These are phyloP conservation scores for Albula glossodonta DNA, from an alignment of 2,113 vertebrate genomes.

Conservation along the genomic window DNA sequence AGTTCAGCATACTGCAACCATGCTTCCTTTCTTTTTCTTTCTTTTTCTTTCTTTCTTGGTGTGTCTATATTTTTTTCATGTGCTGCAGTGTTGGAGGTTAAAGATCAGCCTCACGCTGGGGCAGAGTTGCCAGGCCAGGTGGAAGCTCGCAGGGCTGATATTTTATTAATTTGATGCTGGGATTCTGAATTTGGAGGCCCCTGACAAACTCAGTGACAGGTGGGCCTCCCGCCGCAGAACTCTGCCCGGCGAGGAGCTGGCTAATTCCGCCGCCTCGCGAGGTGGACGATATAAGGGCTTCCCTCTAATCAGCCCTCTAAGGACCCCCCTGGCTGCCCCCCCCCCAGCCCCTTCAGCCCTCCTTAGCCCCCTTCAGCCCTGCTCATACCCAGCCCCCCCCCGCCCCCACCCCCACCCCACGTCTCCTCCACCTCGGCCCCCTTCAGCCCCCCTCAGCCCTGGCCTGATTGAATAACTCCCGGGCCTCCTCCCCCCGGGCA, in stretches of 20 bases:
- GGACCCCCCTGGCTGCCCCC: conserved; percentile 81
- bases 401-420: conserved; percentile 56
- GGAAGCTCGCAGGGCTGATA: conserved; percentile 79
- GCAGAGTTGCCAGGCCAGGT: conserved; percentile 76
- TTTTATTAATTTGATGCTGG: conserved; percentile 89
- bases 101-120: conserved; percentile 79
- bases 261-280: conserved; percentile 92
- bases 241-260: conserved; percentile 94
- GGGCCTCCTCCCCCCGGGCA: conserved; percentile 82
- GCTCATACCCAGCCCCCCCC: conserved; percentile 45
- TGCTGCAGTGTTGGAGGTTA: conserved; percentile 57
- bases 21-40: conserved; percentile 25
- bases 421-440: conserved; percentile 73
- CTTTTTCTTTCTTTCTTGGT: neutral
- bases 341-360: conserved; percentile 74
- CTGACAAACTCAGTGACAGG: conserved; percentile 89
- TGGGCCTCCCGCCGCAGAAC: conserved; percentile 87
- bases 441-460: conserved; percentile 64
- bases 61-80: neutral
- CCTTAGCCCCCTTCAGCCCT: conserved; percentile 64
- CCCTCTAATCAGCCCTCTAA: conserved; percentile 99
- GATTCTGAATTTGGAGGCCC: conserved; percentile 83
- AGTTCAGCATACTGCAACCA: conserved; percentile 3
- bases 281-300: conserved; percentile 97
- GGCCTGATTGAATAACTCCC: conserved; percentile 88